Evolutionary conservation across 2,888 invertebrate species (phyloP).

Genomic region (Drosophila mimica): DNA sequence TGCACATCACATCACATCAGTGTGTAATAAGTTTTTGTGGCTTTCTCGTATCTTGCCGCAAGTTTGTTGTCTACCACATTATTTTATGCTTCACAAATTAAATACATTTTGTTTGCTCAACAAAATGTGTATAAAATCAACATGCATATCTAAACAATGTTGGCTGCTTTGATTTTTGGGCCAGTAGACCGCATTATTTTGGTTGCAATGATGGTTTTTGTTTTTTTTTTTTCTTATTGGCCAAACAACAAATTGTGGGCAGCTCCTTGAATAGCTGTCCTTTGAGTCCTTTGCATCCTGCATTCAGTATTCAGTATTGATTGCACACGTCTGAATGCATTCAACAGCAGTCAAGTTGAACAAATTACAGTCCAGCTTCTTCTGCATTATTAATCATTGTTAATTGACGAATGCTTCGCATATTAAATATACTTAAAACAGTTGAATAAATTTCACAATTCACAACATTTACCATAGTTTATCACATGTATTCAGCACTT

Average conservation of each 20-base stretch:
- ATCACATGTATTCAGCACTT: background rate
- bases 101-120: constrained; percentile 59
- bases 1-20: constrained; percentile 6
- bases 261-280: background rate
- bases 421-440: background rate
- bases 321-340: constrained; percentile 40
- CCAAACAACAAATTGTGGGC: constrained; percentile 16
- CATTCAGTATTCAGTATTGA: constrained; percentile 25
- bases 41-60: constrained; percentile 38
- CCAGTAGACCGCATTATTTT: constrained; percentile 73
- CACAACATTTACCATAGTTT: constrained; percentile 4
- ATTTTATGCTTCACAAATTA: constrained; percentile 66
- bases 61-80: constrained; percentile 58
- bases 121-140: constrained; percentile 32
- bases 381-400: constrained; percentile 70
- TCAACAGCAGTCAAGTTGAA: constrained; percentile 16
- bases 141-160: background rate
- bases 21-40: constrained; percentile 65
- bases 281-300: constrained; percentile 1
- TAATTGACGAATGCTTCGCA: constrained; percentile 56
- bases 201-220: constrained; percentile 45
- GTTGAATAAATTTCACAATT: constrained; percentile 12
- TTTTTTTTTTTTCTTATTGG: constrained; percentile 8
- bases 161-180: constrained; percentile 69
- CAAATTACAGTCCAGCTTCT: constrained; percentile 37